phyloP scores from a whole-genome alignment of 2,888 invertebrate genomes.

The Pharmacophagus antenor region DNA sequence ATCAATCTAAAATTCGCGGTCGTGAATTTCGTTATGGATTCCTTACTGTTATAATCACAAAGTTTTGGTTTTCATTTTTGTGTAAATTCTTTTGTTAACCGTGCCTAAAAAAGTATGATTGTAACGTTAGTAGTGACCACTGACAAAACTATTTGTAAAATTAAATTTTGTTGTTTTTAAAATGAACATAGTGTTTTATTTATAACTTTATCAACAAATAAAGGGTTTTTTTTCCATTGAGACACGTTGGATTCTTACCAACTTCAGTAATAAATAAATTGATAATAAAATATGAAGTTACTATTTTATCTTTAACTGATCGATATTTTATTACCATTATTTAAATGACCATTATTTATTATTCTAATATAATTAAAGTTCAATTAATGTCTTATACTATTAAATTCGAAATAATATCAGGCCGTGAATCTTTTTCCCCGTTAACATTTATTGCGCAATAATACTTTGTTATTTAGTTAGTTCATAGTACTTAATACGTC shows the following conservation, averaged over 20 bases:
- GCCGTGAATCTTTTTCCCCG: no score
- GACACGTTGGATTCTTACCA: not conserved
- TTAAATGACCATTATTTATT: constrained; percentile 2
- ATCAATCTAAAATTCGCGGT: no score
- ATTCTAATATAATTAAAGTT: not conserved
- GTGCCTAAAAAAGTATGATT: no score
- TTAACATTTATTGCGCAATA: not conserved
- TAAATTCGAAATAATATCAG: not conserved
- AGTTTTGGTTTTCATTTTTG: no score
- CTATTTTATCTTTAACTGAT: not conserved
- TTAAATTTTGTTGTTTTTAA: no score
- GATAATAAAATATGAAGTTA: not conserved
- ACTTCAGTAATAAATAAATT: not conserved
- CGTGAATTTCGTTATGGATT: no score
- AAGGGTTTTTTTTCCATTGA: not conserved
- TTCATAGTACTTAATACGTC: no score
- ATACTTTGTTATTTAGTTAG: not conserved
- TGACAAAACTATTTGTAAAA: no score
- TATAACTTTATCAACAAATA: not conserved
- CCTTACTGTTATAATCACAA: no score
- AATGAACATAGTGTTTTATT: not conserved
- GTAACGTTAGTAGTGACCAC: no score
- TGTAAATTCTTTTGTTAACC: no score
- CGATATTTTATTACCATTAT: not conserved
- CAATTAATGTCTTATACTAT: not conserved